These are phyloP conservation scores for Diaphora mendica DNA, from an alignment of 2,888 invertebrate genomes.

Conservation along the genomic window DNA sequence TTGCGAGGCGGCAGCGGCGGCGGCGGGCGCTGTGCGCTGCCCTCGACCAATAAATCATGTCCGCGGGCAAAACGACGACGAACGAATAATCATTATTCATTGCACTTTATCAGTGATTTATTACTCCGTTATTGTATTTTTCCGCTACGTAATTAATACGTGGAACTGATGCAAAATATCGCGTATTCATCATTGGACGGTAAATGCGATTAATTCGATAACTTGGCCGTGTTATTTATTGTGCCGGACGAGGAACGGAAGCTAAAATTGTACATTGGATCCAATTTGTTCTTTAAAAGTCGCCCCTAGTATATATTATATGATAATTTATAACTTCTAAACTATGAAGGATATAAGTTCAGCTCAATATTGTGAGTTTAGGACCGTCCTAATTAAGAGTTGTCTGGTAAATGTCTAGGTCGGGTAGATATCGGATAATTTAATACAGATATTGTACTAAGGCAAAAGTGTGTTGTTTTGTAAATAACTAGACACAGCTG, in stretches of 20 bases:
- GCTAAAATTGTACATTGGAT: not conserved
- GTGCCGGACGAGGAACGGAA: not conserved
- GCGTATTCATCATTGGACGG: constrained; percentile 34
- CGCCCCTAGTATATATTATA: not conserved
- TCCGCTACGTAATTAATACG: constrained; percentile 71
- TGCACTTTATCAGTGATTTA: constrained; percentile 75
- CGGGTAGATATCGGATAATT: too few relatives aligned
- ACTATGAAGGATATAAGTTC: not conserved
- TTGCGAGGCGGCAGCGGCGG: not conserved
- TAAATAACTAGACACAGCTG: not conserved
- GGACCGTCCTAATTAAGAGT: not conserved
- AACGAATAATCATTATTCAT: constrained; percentile 74
- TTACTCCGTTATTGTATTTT: constrained; percentile 72
- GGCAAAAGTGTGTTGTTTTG: too few relatives aligned
- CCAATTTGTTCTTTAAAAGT: too few relatives aligned
- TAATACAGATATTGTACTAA: not conserved
- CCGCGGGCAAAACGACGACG: constrained; percentile 57
- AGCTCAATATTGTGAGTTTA: not conserved
- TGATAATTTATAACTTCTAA: not conserved
- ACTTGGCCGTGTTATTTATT: constrained; percentile 15
- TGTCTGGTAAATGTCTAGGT: too few relatives aligned
- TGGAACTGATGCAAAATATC: constrained; percentile 61
- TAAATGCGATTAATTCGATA: constrained; percentile 11
- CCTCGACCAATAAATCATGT: constrained; percentile 50
- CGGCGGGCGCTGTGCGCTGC: constrained; percentile 7